Evolutionary conservation across 2,113 vertebrate species (phyloP).

Genomic region (Gobius niger): DNA sequence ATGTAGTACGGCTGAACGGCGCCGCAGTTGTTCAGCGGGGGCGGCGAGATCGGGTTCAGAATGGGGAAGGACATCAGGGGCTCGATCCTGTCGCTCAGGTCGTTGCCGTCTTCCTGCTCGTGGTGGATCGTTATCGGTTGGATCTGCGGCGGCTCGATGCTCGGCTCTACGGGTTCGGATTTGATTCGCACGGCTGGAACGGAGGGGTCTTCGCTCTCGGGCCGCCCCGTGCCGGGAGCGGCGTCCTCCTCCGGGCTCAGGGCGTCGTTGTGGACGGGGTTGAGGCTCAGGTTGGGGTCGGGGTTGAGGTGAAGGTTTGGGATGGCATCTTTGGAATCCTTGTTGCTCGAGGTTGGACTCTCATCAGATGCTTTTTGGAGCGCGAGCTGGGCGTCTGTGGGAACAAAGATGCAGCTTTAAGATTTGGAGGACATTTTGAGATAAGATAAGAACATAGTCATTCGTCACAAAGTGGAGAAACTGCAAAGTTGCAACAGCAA

Average conservation of each 20-base stretch:
- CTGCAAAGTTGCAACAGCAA: too few relatives aligned
- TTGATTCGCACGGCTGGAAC: slow-evolving; percentile 41
- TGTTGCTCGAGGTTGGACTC: too few relatives aligned
- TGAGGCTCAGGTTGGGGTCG: background rate
- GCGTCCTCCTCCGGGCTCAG: background rate
- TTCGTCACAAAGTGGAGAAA: too few relatives aligned
- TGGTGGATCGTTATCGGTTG: background rate
- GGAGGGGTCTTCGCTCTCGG: slow-evolving; percentile 5
- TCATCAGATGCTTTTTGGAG: too few relatives aligned
- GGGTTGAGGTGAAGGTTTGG: too few relatives aligned
- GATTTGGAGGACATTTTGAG: too few relatives aligned
- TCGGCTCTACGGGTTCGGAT: slow-evolving; percentile 58
- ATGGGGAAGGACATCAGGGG: background rate
- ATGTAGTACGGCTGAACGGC: background rate
- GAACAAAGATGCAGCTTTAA: too few relatives aligned
- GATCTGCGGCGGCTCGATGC: background rate
- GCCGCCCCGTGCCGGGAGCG: background rate
- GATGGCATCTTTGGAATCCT: too few relatives aligned
- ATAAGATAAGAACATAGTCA: too few relatives aligned
- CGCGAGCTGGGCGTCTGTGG: too few relatives aligned
- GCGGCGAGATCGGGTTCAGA: slow-evolving; percentile 9
- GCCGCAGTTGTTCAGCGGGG: slow-evolving; percentile 33
- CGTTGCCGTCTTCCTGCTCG: slow-evolving; percentile 1
- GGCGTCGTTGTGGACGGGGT: background rate
- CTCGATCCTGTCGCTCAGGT: slow-evolving; percentile 9